phyloP scores from a whole-genome alignment of 2,797 vertebrate genomes.

The Lates japonicus region DNA sequence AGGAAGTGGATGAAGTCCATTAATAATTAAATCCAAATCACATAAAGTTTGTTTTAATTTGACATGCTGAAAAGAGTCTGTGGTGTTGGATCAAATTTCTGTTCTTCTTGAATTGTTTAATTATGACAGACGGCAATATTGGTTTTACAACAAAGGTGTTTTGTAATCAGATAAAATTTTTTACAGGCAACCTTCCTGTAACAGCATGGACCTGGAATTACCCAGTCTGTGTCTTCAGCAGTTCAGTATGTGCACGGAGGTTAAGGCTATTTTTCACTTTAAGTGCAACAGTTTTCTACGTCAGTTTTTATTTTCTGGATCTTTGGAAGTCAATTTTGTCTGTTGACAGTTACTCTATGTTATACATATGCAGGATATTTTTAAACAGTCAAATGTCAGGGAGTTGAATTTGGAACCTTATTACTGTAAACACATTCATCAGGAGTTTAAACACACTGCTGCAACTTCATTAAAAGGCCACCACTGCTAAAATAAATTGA shows the following conservation, averaged over 20 bases:
- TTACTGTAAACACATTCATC: not conserved
- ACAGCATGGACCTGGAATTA: constrained; percentile 13
- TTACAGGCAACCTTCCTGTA: constrained; percentile 19
- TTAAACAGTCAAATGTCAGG: not conserved
- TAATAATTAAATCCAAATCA: constrained; percentile 1
- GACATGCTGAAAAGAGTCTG: not conserved
- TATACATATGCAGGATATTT: not conserved
- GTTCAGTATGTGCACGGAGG: not conserved
- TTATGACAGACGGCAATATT: constrained; percentile 5
- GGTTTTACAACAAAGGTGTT: constrained; percentile 35
- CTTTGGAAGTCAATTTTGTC: not conserved
- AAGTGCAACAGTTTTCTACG: not conserved
- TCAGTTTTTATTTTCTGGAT: constrained; percentile 3
- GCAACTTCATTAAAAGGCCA: not conserved
- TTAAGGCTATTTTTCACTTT: constrained; percentile 11
- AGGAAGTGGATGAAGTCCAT: not conserved
- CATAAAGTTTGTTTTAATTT: constrained; percentile 17
- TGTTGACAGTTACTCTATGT: not conserved
- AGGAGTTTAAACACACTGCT: constrained; percentile 6
- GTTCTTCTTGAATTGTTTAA: not conserved
- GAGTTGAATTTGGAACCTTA: not conserved
- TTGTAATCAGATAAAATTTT: constrained; percentile 28
- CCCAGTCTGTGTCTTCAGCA: not conserved
- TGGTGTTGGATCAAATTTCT: not conserved
- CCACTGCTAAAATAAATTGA: not conserved